Conservation (phyloP, 1,140 invertebrate species). For the Asbolus verrucosus region DNA sequence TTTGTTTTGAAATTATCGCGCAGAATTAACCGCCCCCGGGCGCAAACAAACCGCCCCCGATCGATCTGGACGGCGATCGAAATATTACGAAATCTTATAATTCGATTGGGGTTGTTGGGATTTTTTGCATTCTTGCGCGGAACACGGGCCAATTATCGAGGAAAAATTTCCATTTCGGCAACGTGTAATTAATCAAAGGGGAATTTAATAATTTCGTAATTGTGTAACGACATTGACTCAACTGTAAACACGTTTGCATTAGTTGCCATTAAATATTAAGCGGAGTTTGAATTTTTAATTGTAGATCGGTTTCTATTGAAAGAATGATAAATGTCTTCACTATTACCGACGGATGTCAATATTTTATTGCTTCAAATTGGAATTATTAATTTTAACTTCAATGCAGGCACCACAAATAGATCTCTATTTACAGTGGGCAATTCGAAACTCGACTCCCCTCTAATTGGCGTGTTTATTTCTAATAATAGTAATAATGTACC, state of each 20-base stretch:
- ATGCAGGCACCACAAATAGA: too few relatives aligned
- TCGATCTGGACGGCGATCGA: slow-evolving; percentile 18
- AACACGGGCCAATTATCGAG: slow-evolving; percentile 10
- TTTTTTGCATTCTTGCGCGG: slow-evolving; percentile 19
- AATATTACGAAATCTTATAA: too few relatives aligned
- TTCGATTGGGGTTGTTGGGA: not conserved
- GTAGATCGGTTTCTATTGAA: too few relatives aligned
- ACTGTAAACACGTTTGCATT: not conserved
- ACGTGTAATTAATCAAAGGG: slow-evolving; percentile 29
- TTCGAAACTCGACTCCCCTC: too few relatives aligned
- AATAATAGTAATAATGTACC: too few relatives aligned
- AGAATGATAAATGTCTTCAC: not conserved
- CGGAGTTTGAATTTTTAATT: slow-evolving; percentile 11
- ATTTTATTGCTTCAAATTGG: too few relatives aligned
- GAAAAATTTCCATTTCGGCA: slow-evolving; percentile 27
- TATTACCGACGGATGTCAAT: not conserved
- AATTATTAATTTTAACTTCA: too few relatives aligned
- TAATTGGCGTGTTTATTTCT: too few relatives aligned
- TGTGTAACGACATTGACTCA: slow-evolving; percentile 16
- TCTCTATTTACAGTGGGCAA: too few relatives aligned
- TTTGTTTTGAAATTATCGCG: slow-evolving; percentile 49
- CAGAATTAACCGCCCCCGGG: slow-evolving; percentile 34
- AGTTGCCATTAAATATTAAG: not conserved
- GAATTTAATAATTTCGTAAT: slow-evolving; percentile 33
- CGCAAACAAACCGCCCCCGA: slow-evolving; percentile 7